Evolutionary conservation across 2,797 vertebrate genomes (phyloP), one percentile per base, ranked within the genome.

Genomic region (Perdix hodgsoniae): DNA sequence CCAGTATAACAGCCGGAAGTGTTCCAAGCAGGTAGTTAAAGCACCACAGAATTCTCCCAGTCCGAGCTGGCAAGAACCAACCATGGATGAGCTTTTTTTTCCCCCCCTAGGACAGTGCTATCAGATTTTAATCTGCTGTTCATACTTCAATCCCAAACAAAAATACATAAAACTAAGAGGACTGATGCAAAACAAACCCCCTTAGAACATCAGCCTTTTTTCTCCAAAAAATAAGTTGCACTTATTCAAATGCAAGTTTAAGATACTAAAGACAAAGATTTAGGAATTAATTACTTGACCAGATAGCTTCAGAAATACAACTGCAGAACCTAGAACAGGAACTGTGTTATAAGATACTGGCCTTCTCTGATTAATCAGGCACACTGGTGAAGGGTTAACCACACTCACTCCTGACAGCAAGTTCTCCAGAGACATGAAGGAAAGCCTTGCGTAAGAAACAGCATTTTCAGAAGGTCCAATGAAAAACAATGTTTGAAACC

Each of bases 81-180:
- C 42, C 35, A 72, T 0, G 11, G 15, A 44, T 12, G 52, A 5
- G 19, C 2, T 71, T 63, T 57, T 52, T 35, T 29, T 29, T 26
- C 6, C 10, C 6, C 15, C 47, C 9, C 69, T 31, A 83, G 29
- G 14, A 81, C 6, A 61, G 14, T 57, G 29, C 17, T 72, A 14
- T 49, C 52, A 74, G 17, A 83, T 49, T 94, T 65, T 85, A 35
- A 86, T 88, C 82, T 78, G 42, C 23, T 82, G 67, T 83, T 90
- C 78, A 70, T 59, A 77, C 23, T 85, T 60, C 42, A 83, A 39
- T 29, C 13, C 22, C 56, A 42, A 83, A 72, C 24, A 85, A 16
- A 85, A 93, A 69, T 29, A 89, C 1, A 2, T 63, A 75, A 75
- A 63, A 54, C 64, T 70, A 79, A 80, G 11, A 72, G 7, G 33